phyloP scores from a whole-genome alignment of 2,113 vertebrate species.

The Laterallus jamaicensis region DNA sequence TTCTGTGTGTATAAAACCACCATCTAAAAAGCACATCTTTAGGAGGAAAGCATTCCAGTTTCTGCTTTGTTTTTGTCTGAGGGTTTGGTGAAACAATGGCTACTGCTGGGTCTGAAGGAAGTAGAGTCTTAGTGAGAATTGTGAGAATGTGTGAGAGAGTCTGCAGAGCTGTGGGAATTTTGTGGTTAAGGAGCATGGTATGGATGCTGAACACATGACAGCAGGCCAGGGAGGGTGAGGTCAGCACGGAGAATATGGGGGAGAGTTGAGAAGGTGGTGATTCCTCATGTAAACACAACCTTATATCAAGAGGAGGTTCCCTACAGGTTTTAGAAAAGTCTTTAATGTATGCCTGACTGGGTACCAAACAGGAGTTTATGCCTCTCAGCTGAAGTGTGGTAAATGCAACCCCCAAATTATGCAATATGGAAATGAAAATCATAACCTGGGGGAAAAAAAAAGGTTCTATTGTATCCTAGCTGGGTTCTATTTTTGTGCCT shows the following conservation, averaged over 20 bases:
- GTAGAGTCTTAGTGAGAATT: neutral
- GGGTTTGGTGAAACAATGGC: neutral
- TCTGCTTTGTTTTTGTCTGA: neutral
- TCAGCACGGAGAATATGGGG: neutral
- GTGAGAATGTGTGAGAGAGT: neutral
- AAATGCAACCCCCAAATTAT: neutral
- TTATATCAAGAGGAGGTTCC: neutral
- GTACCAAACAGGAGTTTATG: neutral
- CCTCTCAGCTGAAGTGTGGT: neutral
- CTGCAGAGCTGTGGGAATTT: neutral
- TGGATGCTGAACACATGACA: neutral
- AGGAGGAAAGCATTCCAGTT: accelerated
- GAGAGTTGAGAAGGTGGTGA: neutral
- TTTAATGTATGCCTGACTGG: neutral
- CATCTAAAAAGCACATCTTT: neutral
- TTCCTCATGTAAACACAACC: neutral
- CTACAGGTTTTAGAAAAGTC: neutral
- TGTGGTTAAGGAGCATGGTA: neutral
- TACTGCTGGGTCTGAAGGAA: neutral
- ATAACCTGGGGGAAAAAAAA: neutral
- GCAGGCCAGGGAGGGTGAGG: neutral
- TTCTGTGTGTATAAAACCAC: neutral
- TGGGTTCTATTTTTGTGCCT: neutral
- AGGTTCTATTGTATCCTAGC: neutral
- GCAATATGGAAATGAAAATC: neutral